These are phyloP conservation scores for Otus sunia DNA, from an alignment of 2,113 vertebrate genomes.

Conservation along the genomic window DNA sequence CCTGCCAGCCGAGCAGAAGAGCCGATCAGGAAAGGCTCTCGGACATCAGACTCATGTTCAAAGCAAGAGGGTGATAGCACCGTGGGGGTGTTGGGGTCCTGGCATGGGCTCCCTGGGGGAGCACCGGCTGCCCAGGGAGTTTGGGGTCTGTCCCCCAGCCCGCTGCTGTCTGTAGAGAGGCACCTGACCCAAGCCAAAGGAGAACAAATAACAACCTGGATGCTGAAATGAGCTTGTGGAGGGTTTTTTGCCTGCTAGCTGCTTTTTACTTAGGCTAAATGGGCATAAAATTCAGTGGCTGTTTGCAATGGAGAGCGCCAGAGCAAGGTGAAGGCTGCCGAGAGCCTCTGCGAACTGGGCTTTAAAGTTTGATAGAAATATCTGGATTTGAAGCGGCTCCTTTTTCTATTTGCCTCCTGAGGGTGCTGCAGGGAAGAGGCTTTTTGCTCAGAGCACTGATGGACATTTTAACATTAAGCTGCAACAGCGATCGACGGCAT, in stretches of 20 bases:
- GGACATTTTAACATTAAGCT: background rate
- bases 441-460: background rate
- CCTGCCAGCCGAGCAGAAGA: background rate
- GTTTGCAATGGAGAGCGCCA: background rate
- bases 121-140: background rate
- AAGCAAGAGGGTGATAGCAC: background rate
- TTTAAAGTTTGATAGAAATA: background rate
- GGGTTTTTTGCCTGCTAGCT: background rate
- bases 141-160: background rate
- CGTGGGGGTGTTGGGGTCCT: rapidly evolving
- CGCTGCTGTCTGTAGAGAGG: background rate
- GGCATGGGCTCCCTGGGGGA: background rate
- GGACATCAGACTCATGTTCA: rapidly evolving
- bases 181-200: background rate
- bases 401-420: background rate
- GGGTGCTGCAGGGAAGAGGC: background rate
- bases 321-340: background rate
- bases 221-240: background rate
- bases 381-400: background rate
- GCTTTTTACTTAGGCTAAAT: background rate
- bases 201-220: background rate
- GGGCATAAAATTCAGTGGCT: background rate
- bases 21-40: background rate
- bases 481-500: rapidly evolving
- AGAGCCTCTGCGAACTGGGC: background rate